Base-by-base conservation (phyloP, 2,797 vertebrate species). In the Chloroceryle amazona region DNA sequence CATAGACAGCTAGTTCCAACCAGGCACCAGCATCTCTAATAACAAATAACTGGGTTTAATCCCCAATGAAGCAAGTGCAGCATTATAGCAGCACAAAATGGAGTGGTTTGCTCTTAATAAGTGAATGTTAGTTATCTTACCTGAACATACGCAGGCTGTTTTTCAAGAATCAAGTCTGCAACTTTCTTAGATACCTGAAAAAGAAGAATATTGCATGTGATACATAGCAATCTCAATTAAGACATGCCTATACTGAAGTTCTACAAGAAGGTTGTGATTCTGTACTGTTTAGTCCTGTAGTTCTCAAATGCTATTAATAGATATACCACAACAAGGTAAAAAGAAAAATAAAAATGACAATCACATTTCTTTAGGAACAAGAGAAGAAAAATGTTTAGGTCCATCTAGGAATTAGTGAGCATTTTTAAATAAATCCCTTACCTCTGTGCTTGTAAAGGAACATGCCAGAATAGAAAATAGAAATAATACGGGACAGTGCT, bases 141-240 rank as follows among this genome's bases (percentile, higher is more conserved):
- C 99, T 99, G 99, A 90, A 99, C 99, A 97, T 99, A 99, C 23
- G 99, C 98, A 29, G 99, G 99, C 96, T 99, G 99, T 93, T 99
- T 99, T 97, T 99, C 99, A 97, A 99, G 98, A 97, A 99, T 99
- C 96, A 99, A 98, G 98, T 99, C 99, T 12, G 99, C 99, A 35
- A 99, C 99, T 98, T 99, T 99, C 98, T 99, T 99, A 90, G 99
- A 99, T 82, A 99, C 99, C 99, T 99, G 89, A 51, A 95, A 96
- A 87, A 86, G 12, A 92, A 89, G 39, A 96, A 49, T 39, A 90
- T 23, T 83, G 39, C 6, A 25, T 15, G 8, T 89, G 42, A 95
- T 18, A 71, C 3, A 44, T 0, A 78, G 22, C 51, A 91, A 66
- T 65, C 26, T 76, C 33, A 74, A 37, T 51, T 8, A 81, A n/a